Conservation (phyloP, 2,888 invertebrate genomes). For the Troides helena region DNA sequence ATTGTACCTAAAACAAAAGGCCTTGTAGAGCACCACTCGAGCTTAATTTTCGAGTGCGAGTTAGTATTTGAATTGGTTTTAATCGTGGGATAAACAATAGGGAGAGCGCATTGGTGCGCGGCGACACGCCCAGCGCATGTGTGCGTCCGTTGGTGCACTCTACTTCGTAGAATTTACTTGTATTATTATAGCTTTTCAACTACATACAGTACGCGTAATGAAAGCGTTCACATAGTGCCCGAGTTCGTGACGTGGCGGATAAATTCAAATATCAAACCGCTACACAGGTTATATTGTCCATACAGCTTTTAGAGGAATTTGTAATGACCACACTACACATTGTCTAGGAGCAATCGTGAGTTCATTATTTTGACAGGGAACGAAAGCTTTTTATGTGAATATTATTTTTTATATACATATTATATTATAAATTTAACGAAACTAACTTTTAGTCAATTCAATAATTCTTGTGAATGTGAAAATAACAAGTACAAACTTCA, state of each 20-base stretch:
- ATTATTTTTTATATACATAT: neutral
- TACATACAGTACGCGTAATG: conserved; percentile 18
- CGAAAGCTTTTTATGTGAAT: conserved; percentile 1
- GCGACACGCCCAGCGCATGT: conserved; percentile 70
- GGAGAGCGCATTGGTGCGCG: conserved; percentile 61
- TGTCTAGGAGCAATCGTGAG: conserved; percentile 5
- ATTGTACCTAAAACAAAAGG: conserved; percentile 77
- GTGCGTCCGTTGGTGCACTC: conserved; percentile 41
- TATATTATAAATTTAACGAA: neutral
- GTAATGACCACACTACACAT: conserved; percentile 7
- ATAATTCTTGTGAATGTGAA: too few relatives aligned
- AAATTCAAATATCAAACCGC: conserved; percentile 29
- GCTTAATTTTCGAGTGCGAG: conserved; percentile 78
- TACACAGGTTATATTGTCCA: conserved; percentile 16
- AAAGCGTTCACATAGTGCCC: conserved; percentile 22
- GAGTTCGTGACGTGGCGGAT: conserved; percentile 28
- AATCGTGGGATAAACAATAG: conserved; percentile 80
- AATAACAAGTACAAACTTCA: too few relatives aligned
- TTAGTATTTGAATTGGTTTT: conserved; percentile 78
- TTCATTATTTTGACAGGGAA: conserved; percentile 1
- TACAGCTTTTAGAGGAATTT: conserved; percentile 18
- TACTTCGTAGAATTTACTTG: conserved; percentile 33
- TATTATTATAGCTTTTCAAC: conserved; percentile 32
- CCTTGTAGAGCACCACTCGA: conserved; percentile 63
- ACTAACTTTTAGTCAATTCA: too few relatives aligned